Conservation (phyloP, 2,797 vertebrate species). For the Pseudochromis fuscus region DNA sequence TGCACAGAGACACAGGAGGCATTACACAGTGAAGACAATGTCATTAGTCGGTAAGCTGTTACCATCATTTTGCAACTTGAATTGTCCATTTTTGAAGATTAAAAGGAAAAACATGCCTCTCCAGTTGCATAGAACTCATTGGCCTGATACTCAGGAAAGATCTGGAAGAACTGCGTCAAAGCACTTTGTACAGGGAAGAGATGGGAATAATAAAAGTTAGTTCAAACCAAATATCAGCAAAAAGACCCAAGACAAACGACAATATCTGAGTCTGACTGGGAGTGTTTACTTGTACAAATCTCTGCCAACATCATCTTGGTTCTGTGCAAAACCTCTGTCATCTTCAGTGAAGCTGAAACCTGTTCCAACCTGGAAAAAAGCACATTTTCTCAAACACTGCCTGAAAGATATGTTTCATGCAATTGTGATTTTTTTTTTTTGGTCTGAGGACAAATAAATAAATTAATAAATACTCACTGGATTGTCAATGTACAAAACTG, state of each 20-base stretch:
- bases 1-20: slow-evolving; percentile 53
- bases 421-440: not conserved
- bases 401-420: not conserved
- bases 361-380: slow-evolving; percentile 83
- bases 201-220: slow-evolving; percentile 2
- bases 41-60: not conserved
- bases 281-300: slow-evolving; percentile 84
- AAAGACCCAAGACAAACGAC: too few species aligned
- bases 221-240: not conserved
- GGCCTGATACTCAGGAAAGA: slow-evolving; percentile 89
- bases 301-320: slow-evolving; percentile 86
- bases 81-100: not conserved
- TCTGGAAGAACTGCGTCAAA: slow-evolving; percentile 88
- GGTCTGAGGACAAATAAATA: not conserved
- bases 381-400: not conserved
- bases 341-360: slow-evolving; percentile 89
- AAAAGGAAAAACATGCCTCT: slow-evolving; percentile 79
- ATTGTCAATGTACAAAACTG: slow-evolving; percentile 89
- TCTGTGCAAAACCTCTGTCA: slow-evolving; percentile 79
- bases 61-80: too few species aligned
- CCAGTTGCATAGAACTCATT: slow-evolving; percentile 90
- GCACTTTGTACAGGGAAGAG: slow-evolving; percentile 76
- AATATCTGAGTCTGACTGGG: not conserved
- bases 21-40: not conserved
- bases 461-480: slow-evolving; percentile 81